Percentiles rank a stretch among this genome's conserved stretches.
phyloP scores from a whole-genome alignment of 2,113 vertebrate species.

The Lanius collurio region DNA sequence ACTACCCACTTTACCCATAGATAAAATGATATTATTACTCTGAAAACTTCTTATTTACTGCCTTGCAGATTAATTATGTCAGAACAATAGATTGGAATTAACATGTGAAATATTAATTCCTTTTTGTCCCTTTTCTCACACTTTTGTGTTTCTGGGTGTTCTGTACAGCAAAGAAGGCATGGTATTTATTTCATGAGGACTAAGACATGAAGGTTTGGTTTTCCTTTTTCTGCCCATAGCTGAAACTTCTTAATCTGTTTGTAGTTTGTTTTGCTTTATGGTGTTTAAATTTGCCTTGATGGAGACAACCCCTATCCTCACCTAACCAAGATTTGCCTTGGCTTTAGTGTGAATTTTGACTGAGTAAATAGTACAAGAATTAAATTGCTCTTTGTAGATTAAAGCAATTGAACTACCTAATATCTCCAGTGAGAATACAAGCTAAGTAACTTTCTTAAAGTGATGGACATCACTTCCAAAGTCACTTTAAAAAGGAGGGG shows the following conservation, averaged over 20 bases:
- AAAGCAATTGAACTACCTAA: background rate
- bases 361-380: background rate
- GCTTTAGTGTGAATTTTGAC: background rate
- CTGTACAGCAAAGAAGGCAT: background rate
- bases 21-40: background rate
- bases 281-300: background rate
- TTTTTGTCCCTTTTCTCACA: background rate
- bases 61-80: background rate
- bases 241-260: background rate
- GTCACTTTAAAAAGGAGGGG: background rate
- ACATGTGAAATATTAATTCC: background rate
- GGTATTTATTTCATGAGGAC: background rate
- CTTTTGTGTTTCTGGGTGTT: background rate
- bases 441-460: background rate
- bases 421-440: background rate
- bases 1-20: background rate
- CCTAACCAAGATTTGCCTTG: background rate
- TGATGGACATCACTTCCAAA: background rate
- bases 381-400: background rate
- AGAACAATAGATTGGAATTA: background rate
- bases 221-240: background rate
- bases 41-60: background rate
- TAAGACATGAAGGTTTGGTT: background rate
- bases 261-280: background rate
- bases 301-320: background rate